Evolutionary conservation across 2,113 vertebrate genomes (phyloP).

Genomic region (Brachypodius melanocephalos): DNA sequence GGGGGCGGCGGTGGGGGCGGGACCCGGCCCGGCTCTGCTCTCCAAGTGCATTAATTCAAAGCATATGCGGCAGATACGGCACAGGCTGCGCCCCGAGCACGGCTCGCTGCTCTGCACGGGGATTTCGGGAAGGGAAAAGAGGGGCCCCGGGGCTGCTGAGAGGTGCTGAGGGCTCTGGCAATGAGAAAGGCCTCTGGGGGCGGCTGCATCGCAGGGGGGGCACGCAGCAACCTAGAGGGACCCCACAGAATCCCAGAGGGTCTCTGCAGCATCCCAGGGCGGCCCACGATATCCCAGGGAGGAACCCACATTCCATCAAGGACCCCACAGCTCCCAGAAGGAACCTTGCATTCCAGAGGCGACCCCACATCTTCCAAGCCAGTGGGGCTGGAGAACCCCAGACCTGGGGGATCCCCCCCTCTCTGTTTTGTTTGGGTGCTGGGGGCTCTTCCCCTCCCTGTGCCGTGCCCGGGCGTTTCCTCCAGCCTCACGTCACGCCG

Average conservation of each 20-base stretch:
- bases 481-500: neutral
- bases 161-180: neutral
- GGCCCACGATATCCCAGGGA: no score
- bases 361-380: neutral
- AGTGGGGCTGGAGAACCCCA: accelerated
- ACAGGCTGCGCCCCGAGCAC: neutral
- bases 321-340: no score
- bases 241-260: neutral
- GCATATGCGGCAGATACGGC: constrained; percentile 53
- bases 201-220: accelerated
- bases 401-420: accelerated
- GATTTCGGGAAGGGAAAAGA: neutral
- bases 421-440: neutral
- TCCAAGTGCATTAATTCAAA: constrained; percentile 51
- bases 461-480: neutral
- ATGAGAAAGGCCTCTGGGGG: neutral
- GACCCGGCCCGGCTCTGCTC: neutral
- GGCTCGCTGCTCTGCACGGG: neutral
- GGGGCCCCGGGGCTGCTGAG: neutral
- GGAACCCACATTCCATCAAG: no score
- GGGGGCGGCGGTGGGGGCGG: neutral
- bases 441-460: neutral
- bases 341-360: no score
- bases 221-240: neutral
- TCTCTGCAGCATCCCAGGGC: no score